These are phyloP conservation scores for Dysidea cf. avara DNA, from an alignment of 37 sponge, comb jelly and placozoan genomes.

Conservation along the genomic window DNA sequence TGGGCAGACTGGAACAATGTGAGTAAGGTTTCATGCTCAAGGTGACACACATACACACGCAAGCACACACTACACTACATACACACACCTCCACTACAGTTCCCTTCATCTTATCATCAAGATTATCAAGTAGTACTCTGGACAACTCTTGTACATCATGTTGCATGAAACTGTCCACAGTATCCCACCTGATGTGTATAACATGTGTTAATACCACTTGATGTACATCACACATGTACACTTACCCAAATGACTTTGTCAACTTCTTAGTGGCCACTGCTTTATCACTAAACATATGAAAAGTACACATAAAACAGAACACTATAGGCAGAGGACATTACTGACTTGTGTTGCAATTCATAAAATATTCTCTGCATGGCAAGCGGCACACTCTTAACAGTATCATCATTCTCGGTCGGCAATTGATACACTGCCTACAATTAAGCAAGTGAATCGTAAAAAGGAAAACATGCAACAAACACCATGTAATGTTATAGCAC, in stretches of 20 bases:
- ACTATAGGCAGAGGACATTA: not conserved
- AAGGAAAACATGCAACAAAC: too few species aligned
- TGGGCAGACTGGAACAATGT: too few species aligned
- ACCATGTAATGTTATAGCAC: too few species aligned
- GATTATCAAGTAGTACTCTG: constrained; percentile 94
- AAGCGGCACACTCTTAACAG: constrained; percentile 91
- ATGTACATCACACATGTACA: not conserved
- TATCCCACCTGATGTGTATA: constrained; percentile 78
- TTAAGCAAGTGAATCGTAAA: too few species aligned
- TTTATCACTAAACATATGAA: constrained; percentile 66
- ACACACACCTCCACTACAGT: constrained; percentile 86
- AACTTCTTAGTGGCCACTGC: constrained; percentile 97
- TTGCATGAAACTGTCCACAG: constrained; percentile 97
- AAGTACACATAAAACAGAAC: not conserved
- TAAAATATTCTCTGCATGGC: constrained; percentile 96
- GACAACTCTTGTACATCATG: constrained; percentile 97
- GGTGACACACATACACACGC: not conserved
- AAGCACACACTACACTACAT: not conserved
- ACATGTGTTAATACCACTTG: not conserved
- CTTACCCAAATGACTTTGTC: constrained; percentile 95
- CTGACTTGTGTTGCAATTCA: constrained; percentile 91
- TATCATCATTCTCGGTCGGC: constrained; percentile 95
- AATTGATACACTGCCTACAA: constrained; percentile 94
- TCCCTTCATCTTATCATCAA: constrained; percentile 96
- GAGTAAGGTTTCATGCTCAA: not conserved